A percentile compares a stretch with the other conserved stretches of the same genome.
phyloP scores from a whole-genome alignment of 2,797 vertebrate genomes.

The Phrynocephalus vlangalii region DNA sequence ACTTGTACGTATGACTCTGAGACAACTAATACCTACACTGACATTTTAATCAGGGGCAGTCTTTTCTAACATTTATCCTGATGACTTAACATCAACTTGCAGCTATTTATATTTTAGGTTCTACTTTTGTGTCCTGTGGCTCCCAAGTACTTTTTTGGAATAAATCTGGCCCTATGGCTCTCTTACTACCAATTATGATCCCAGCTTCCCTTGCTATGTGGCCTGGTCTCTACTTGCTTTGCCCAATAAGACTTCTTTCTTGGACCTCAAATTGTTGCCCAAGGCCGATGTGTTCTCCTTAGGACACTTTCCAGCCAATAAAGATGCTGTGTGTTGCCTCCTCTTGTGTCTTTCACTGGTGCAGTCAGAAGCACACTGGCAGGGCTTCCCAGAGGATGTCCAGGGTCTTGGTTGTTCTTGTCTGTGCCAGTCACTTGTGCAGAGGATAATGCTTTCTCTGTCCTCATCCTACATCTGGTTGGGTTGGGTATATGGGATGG shows the following conservation, averaged over 20 bases:
- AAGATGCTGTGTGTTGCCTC: neutral
- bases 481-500: neutral
- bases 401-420: neutral
- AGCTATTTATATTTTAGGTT: no score
- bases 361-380: neutral
- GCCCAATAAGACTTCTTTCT: neutral
- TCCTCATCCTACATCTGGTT: neutral
- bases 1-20: no score
- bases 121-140: no score
- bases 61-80: no score
- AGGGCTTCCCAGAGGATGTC: neutral
- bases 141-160: no score
- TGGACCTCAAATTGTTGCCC: neutral
- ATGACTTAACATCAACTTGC: no score
- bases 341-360: neutral
- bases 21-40: no score
- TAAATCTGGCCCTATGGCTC: no score
- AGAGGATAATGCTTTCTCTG: neutral
- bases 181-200: no score
- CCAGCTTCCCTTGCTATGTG: neutral
- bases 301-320: neutral
- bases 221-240: neutral
- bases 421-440: neutral
- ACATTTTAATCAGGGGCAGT: no score
- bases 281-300: neutral